Conservation (phyloP, 2,113 vertebrate genomes). For the Dasyornis broadbenti region DNA sequence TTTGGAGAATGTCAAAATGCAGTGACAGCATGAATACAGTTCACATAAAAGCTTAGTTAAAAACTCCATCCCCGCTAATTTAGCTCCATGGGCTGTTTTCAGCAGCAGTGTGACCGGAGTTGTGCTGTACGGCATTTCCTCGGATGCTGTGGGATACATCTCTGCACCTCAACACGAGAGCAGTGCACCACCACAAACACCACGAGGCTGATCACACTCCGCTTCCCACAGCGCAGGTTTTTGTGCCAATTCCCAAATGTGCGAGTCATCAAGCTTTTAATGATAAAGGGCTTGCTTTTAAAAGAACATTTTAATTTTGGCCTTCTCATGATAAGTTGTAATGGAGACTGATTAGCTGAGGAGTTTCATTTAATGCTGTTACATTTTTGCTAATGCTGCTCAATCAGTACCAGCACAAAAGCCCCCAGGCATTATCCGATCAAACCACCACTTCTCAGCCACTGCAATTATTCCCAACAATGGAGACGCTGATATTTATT, state of each 20-base stretch:
- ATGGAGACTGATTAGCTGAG: background rate
- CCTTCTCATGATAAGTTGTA: background rate
- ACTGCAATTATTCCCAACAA: background rate
- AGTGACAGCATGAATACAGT: background rate
- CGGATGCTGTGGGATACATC: background rate
- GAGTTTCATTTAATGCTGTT: background rate
- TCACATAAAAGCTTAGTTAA: background rate
- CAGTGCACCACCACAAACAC: background rate
- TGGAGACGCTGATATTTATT: accelerated
- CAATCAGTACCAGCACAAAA: background rate
- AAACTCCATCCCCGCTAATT: background rate
- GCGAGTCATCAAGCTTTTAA: background rate
- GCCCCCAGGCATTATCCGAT: background rate
- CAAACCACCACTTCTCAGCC: background rate
- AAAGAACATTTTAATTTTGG: background rate
- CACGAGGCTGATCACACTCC: background rate
- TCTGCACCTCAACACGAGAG: background rate
- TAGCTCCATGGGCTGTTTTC: background rate
- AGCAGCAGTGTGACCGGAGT: accelerated
- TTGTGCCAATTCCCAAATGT: background rate
- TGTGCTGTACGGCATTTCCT: background rate
- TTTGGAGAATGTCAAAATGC: background rate
- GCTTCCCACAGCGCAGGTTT: background rate
- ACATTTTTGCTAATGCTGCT: background rate
- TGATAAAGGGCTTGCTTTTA: background rate